These are phyloP conservation scores for Papilio dardanus DNA, from an alignment of 1,140 invertebrate species.

Conservation along the genomic window DNA sequence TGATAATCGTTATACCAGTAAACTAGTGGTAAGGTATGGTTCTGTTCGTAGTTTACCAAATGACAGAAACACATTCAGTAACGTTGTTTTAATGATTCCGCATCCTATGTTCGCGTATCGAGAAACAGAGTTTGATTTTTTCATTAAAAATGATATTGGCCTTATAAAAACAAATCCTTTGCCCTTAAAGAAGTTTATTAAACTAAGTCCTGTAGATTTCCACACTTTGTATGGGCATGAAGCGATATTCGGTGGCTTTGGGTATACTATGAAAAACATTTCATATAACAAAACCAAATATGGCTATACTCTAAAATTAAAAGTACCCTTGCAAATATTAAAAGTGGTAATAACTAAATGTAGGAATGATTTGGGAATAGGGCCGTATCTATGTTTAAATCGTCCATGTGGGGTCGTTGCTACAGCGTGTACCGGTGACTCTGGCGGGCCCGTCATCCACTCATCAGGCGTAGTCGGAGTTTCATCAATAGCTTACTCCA, in stretches of 20 bases:
- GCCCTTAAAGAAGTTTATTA: background rate
- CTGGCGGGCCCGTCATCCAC: conserved; percentile 21
- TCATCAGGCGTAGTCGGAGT: conserved; percentile 17
- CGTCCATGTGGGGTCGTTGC: background rate
- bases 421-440: conserved; percentile 15
- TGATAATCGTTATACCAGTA: too few species aligned
- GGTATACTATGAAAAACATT: background rate
- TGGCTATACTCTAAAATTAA: background rate
- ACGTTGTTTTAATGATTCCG: background rate
- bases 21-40: conserved; percentile 21
- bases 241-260: conserved; percentile 19
- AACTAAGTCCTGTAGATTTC: conserved; percentile 29
- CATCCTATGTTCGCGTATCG: background rate
- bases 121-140: too few species aligned
- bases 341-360: conserved; percentile 17
- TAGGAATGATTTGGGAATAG: background rate
- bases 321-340: conserved; percentile 24
- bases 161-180: conserved; percentile 27
- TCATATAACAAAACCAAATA: background rate
- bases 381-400: background rate
- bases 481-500: background rate
- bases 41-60: background rate
- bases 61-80: background rate
- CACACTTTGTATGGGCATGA: conserved; percentile 28
- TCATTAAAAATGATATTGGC: conserved; percentile 17